These are phyloP conservation scores for Athalia circularis DNA, from an alignment of 2,888 invertebrate species.

Conservation along the genomic window DNA sequence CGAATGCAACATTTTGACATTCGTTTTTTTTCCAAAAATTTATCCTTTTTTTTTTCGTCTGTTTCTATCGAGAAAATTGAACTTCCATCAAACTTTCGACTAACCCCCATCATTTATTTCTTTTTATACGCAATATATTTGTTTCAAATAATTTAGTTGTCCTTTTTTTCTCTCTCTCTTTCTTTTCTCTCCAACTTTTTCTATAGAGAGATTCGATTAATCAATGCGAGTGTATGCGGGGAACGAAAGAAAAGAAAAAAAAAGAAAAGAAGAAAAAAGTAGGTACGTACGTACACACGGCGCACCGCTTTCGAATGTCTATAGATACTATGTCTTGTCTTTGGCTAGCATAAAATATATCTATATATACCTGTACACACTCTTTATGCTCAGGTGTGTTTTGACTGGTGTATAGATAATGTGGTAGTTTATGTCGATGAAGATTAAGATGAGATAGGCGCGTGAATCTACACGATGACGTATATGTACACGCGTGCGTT, in stretches of 20 bases:
- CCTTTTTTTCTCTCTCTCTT: too few relatives aligned
- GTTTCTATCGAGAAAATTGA: too few relatives aligned
- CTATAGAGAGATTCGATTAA: slow-evolving; percentile 30
- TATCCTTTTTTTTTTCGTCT: too few relatives aligned
- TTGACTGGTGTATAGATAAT: slow-evolving; percentile 30
- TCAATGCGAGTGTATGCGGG: not conserved
- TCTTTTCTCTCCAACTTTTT: too few relatives aligned
- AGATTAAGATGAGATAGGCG: slow-evolving; percentile 19
- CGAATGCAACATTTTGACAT: too few relatives aligned
- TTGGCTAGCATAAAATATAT: too few relatives aligned
- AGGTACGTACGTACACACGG: not conserved
- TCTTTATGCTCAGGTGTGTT: slow-evolving; percentile 17
- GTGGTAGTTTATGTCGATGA: slow-evolving; percentile 3
- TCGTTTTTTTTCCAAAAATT: too few relatives aligned
- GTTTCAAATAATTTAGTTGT: too few relatives aligned
- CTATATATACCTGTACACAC: not conserved
- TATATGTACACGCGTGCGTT: not conserved
- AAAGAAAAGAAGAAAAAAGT: too few relatives aligned
- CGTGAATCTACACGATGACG: slow-evolving; percentile 35
- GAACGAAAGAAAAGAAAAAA: slow-evolving; percentile 1
- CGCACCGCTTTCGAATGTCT: slow-evolving; percentile 38
- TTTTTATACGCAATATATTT: too few relatives aligned
- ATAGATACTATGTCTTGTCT: not conserved
- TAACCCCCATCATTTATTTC: too few relatives aligned
- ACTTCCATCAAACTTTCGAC: too few relatives aligned